phyloP scores from a whole-genome alignment of 2,888 invertebrate species.

The Helobdella robusta region DNA sequence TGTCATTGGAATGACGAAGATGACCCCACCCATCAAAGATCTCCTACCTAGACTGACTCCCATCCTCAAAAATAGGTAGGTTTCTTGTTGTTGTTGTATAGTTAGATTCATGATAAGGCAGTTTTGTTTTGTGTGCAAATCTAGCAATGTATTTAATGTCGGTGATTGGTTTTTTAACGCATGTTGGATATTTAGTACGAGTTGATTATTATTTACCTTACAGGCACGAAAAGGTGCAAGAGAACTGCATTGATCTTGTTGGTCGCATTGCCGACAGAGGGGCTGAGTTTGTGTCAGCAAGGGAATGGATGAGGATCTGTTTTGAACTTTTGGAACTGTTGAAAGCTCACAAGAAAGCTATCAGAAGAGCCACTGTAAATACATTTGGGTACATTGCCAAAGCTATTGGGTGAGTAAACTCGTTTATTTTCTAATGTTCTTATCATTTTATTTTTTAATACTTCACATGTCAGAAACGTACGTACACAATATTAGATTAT shows the following conservation, averaged over 20 bases:
- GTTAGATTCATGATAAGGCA: background rate
- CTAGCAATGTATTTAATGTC: background rate
- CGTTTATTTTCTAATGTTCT: no score
- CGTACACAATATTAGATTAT: no score
- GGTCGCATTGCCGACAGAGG: slow-evolving; percentile 97
- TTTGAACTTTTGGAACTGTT: slow-evolving; percentile 90
- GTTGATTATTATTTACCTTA: background rate
- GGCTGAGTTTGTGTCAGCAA: slow-evolving; percentile 93
- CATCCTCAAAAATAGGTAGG: slow-evolving; percentile 84
- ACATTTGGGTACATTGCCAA: slow-evolving; percentile 99
- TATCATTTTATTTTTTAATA: no score
- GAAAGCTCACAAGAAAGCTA: slow-evolving; percentile 98
- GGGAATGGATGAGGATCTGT: slow-evolving; percentile 99
- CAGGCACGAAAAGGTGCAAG: slow-evolving; percentile 75
- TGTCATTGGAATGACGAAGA: slow-evolving; percentile 99
- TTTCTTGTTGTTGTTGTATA: background rate
- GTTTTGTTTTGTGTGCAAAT: background rate
- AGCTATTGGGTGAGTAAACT: slow-evolving; percentile 70
- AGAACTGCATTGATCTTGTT: slow-evolving; percentile 98
- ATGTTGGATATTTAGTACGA: background rate
- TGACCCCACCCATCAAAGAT: slow-evolving; percentile 99
- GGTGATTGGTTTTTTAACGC: background rate
- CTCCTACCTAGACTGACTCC: slow-evolving; percentile 89
- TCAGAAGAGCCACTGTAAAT: slow-evolving; percentile 93
- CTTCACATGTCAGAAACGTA: no score